Evolutionary conservation across 53 echinoderm and acorn worm species (phyloP).

Genomic region (Mesocentrotus franciscanus): DNA sequence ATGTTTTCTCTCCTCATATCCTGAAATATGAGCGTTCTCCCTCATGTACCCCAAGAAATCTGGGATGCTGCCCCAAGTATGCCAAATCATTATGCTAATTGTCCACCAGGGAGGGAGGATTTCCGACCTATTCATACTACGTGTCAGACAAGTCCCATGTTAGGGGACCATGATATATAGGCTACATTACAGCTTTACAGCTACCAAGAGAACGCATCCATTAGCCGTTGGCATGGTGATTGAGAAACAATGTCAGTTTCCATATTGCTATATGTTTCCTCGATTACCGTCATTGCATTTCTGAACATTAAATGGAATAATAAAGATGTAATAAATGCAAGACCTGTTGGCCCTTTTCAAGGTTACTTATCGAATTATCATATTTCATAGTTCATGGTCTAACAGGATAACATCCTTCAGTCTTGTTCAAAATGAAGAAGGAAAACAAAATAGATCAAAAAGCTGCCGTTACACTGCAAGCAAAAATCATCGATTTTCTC

Average conservation of each 20-base stretch:
- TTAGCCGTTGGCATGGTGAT: conserved; percentile 42
- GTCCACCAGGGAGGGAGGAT: conserved; percentile 22
- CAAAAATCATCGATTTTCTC: too few species aligned
- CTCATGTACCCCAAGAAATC: conserved; percentile 23
- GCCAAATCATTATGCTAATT: conserved; percentile 47
- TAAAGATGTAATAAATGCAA: not conserved
- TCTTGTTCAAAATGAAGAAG: too few species aligned
- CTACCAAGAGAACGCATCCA: conserved; percentile 43
- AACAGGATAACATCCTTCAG: not conserved
- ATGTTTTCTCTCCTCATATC: too few species aligned
- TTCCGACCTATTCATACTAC: conserved; percentile 50
- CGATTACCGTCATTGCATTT: not conserved
- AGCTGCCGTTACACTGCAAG: too few species aligned
- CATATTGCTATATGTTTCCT: conserved; percentile 15
- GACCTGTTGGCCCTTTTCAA: not conserved
- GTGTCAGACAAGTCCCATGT: conserved; percentile 48
- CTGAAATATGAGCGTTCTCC: conserved; percentile 14
- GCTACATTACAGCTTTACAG: conserved; percentile 22
- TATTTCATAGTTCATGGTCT: not conserved
- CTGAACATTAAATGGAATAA: not conserved
- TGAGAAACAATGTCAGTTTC: conserved; percentile 22
- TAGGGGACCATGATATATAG: conserved; percentile 9
- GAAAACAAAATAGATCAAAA: too few species aligned
- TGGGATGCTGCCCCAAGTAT: conserved; percentile 21
- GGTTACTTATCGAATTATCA: not conserved